Conservation (phyloP, 2,888 invertebrate species). For the Perithous albicinctus region DNA sequence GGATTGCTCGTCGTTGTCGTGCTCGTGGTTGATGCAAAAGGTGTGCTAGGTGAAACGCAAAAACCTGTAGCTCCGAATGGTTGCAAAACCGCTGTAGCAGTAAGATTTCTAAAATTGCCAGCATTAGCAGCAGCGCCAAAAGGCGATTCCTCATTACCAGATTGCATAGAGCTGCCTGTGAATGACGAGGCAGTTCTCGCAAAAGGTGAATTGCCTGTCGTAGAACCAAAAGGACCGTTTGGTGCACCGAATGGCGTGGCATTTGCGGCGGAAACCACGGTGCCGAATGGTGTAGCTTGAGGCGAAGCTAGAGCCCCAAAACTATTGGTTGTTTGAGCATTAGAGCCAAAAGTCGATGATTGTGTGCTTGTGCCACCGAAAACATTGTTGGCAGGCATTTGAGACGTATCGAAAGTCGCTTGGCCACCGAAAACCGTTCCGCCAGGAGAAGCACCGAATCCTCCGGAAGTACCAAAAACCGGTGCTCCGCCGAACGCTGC, state of each 20-base stretch:
- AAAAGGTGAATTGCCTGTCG: conserved; percentile 45
- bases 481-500: conserved; percentile 78
- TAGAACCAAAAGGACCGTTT: conserved; percentile 28
- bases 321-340: conserved; percentile 62
- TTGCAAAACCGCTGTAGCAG: conserved; percentile 36
- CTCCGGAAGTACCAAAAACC: conserved; percentile 75
- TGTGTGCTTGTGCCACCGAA: conserved; percentile 69
- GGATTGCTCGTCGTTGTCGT: conserved; percentile 64
- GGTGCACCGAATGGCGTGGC: conserved; percentile 64
- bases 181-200: conserved; percentile 57
- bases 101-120: conserved; percentile 20
- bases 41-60: conserved; percentile 56
- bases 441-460: conserved; percentile 69
- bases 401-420: conserved; percentile 66
- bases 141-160: conserved; percentile 51
- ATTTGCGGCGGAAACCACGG: conserved; percentile 38
- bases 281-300: conserved; percentile 52
- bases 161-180: conserved; percentile 43
- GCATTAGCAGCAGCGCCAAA: conserved; percentile 35
- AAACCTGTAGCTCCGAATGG: conserved; percentile 49
- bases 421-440: conserved; percentile 73
- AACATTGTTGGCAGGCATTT: conserved; percentile 77
- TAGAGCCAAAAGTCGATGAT: conserved; percentile 69
- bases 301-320: conserved; percentile 63
- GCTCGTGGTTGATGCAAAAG: conserved; percentile 60